phyloP scores from a whole-genome alignment of 1,140 invertebrate genomes.

The Bursaphelenchus mucronatus region DNA sequence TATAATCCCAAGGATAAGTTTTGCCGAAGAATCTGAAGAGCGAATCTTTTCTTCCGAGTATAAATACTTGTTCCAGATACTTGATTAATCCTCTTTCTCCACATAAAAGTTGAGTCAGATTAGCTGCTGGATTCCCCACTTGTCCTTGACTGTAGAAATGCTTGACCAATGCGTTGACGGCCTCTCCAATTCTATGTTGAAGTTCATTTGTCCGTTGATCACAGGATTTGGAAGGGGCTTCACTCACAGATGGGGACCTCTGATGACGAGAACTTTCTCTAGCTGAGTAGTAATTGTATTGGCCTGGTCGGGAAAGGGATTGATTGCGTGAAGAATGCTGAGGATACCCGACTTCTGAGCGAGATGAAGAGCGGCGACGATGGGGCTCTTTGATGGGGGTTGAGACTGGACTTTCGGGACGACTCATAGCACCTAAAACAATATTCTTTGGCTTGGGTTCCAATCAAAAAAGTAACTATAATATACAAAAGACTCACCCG shows the following conservation, averaged over 20 bases:
- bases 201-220: slow-evolving; percentile 58
- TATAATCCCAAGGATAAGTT: slow-evolving; percentile 94
- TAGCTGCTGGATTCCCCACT: slow-evolving; percentile 25
- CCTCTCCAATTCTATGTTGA: slow-evolving; percentile 70
- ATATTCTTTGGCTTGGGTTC: too few species aligned
- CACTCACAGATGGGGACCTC: slow-evolving; percentile 22
- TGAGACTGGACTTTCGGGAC: background rate
- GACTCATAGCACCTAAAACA: too few species aligned
- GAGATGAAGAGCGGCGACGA: background rate
- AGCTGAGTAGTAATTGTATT: slow-evolving; percentile 28
- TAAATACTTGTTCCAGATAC: slow-evolving; percentile 86
- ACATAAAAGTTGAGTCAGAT: slow-evolving; percentile 84
- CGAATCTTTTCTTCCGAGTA: slow-evolving; percentile 69
- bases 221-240: background rate
- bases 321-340: background rate
- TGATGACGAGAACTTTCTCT: slow-evolving; percentile 24
- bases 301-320: slow-evolving; percentile 22
- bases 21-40: slow-evolving; percentile 88
- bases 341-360: background rate
- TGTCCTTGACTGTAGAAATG: slow-evolving; percentile 74
- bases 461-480: too few species aligned
- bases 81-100: slow-evolving; percentile 87
- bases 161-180: slow-evolving; percentile 93
- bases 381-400: background rate
- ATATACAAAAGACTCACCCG: too few species aligned